phyloP scores from a whole-genome alignment of 2,797 vertebrate species.

The Myotis pilosus region DNA sequence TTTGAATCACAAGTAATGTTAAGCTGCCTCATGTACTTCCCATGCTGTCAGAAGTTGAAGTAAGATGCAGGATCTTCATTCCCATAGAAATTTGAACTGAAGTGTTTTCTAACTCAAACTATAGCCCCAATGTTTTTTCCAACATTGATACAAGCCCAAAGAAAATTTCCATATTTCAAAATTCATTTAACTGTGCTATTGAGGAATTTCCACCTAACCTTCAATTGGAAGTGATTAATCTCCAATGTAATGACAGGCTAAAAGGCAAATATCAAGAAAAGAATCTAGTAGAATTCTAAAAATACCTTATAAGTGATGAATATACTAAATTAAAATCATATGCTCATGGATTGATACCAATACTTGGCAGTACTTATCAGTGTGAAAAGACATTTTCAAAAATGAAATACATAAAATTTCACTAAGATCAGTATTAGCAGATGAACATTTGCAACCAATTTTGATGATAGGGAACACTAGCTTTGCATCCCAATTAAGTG shows the following conservation, averaged over 20 bases:
- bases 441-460: slow-evolving; percentile 1
- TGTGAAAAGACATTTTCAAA: slow-evolving; percentile 45
- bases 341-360: not conserved
- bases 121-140: slow-evolving; percentile 20
- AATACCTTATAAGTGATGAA: slow-evolving; percentile 48
- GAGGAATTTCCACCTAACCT: slow-evolving; percentile 17
- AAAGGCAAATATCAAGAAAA: slow-evolving; percentile 50
- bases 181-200: not conserved
- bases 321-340: slow-evolving; percentile 43
- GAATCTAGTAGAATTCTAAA: slow-evolving; percentile 56
- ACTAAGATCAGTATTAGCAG: not conserved
- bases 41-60: not conserved
- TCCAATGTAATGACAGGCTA: slow-evolving; percentile 30
- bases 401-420: slow-evolving; percentile 34
- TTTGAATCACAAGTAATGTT: slow-evolving; percentile 2
- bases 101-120: slow-evolving; percentile 5
- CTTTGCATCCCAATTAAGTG: not conserved
- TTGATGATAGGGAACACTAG: not conserved
- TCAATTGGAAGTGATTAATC: slow-evolving; percentile 45
- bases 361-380: slow-evolving; percentile 19
- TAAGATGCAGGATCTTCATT: not conserved
- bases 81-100: not conserved
- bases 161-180: slow-evolving; percentile 43
- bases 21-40: not conserved
- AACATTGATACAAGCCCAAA: not conserved